phyloP scores from a whole-genome alignment of 2,113 vertebrate genomes.

The Zootoca vivipara region DNA sequence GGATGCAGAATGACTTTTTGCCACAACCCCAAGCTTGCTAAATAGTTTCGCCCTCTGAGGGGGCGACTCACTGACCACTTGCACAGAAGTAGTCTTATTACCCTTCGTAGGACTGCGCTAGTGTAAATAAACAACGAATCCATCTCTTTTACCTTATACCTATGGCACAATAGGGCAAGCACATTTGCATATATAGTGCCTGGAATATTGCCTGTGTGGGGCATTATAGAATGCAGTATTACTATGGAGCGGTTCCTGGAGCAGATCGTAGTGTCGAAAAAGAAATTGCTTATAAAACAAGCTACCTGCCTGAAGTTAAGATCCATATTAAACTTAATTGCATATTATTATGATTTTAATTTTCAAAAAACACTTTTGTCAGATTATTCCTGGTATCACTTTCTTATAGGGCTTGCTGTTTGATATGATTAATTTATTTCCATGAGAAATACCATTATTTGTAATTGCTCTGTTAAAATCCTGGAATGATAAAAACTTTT shows the following conservation, averaged over 20 bases:
- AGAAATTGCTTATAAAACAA: background rate
- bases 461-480: background rate
- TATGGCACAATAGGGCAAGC: constrained; percentile 47
- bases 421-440: background rate
- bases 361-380: background rate
- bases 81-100: background rate
- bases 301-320: constrained; percentile 1
- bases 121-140: background rate
- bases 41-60: constrained; percentile 44
- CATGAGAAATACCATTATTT: background rate
- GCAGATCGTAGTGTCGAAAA: background rate
- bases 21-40: constrained; percentile 36
- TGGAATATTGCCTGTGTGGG: background rate
- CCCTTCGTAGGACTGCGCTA: background rate
- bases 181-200: constrained; percentile 57
- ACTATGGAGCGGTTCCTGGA: constrained; percentile 33
- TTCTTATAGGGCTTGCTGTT: background rate
- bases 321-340: constrained; percentile 33
- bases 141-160: constrained; percentile 33
- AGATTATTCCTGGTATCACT: constrained; percentile 2
- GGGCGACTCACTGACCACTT: background rate
- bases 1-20: constrained; percentile 62
- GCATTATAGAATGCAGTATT: background rate
- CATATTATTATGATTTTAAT: background rate
- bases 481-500: background rate